Percentiles rank a stretch among this genome's conserved stretches.
Conservation (phyloP, 2,888 invertebrate species). For the Synanthedon tipuliformis region DNA sequence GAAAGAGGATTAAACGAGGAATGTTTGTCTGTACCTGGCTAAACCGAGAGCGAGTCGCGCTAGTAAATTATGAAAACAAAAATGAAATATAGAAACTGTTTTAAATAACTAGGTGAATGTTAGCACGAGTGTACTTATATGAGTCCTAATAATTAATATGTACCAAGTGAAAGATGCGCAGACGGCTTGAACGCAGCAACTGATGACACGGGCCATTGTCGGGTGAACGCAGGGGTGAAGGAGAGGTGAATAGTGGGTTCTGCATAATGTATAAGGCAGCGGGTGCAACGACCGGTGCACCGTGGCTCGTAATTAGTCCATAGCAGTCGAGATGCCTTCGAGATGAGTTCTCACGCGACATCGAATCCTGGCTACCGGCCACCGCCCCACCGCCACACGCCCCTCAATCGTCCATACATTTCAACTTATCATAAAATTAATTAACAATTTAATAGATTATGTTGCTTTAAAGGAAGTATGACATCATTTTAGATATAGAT, state of each 20-base stretch:
- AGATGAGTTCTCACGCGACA: slow-evolving; percentile 31
- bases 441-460: too few relatives aligned
- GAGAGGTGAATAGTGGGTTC: slow-evolving; percentile 11
- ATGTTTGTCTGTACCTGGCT: too few relatives aligned
- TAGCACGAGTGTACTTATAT: too few relatives aligned
- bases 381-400: slow-evolving; percentile 11
- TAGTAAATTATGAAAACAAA: too few relatives aligned
- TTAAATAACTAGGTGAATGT: too few relatives aligned
- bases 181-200: slow-evolving; percentile 1
- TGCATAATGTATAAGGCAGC: slow-evolving; percentile 34
- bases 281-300: slow-evolving; percentile 43
- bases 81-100: too few relatives aligned
- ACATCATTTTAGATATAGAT: too few relatives aligned
- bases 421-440: too few relatives aligned
- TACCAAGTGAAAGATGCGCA: slow-evolving; percentile 1
- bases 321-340: slow-evolving; percentile 12
- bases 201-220: slow-evolving; percentile 6
- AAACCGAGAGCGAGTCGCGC: too few relatives aligned
- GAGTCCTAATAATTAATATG: background rate
- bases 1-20: too few relatives aligned
- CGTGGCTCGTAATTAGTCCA: slow-evolving; percentile 42
- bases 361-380: slow-evolving; percentile 11
- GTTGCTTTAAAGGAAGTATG: too few relatives aligned
- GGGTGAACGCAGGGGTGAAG: slow-evolving; percentile 7
- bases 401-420: background rate